Evolutionary conservation across 2,888 invertebrate genomes (phyloP).

Genomic region (Stegophylla sp.): DNA sequence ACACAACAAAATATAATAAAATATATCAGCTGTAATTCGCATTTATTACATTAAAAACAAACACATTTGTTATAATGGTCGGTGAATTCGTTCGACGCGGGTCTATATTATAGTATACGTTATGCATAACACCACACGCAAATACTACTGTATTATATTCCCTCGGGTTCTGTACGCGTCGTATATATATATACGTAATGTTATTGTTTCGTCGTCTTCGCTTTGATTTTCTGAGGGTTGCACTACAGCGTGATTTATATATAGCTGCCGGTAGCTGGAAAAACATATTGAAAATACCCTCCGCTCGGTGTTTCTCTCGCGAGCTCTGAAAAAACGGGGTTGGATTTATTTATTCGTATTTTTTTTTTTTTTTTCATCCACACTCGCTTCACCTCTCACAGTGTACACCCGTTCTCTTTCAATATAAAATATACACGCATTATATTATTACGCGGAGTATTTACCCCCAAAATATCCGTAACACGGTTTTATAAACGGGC

Average conservation of each 20-base stretch:
- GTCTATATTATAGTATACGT: no score
- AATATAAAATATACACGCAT: no score
- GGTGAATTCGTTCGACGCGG: slow-evolving; percentile 1
- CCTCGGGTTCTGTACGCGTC: background rate
- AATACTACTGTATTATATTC: background rate
- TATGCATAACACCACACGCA: no score
- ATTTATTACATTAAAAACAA: slow-evolving; percentile 34
- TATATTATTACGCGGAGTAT: background rate
- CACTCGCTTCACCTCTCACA: background rate
- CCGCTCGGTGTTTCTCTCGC: background rate
- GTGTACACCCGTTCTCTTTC: background rate
- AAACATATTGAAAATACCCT: background rate
- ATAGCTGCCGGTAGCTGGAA: background rate
- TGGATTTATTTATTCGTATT: slow-evolving; percentile 3
- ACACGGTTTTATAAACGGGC: background rate
- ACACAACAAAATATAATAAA: background rate
- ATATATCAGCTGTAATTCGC: slow-evolving; percentile 37
- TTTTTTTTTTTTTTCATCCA: no score
- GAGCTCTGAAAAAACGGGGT: background rate
- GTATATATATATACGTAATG: no score
- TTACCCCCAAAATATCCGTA: background rate
- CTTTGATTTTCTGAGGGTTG: slow-evolving; percentile 3
- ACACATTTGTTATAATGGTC: slow-evolving; percentile 28
- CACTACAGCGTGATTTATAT: no score
- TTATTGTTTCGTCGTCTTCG: background rate